Base-by-base conservation (phyloP, 2,888 invertebrate species). In the Bellardia bayeri region DNA sequence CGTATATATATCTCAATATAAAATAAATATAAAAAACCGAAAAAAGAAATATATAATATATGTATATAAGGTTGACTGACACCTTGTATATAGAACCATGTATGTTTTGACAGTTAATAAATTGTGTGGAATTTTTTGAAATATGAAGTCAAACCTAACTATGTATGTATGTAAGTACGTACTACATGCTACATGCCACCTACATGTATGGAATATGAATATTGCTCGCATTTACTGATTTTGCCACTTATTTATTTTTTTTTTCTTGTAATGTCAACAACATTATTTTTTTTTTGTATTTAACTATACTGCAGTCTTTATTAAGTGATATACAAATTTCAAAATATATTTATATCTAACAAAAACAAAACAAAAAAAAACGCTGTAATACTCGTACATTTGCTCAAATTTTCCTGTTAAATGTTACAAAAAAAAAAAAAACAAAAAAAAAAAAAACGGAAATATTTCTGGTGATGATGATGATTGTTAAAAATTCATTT, bases 191-290 rank as follows among this genome's bases (percentile, higher is more conserved):
- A 80, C 51, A 71, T 40, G 49, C 9, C 30, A 74, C 58, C 61
- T 33, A 49, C 72, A 16, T n/a, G 45, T 56, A 58, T 56, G 33
- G 30, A 49, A 74, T 82, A 82, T 75, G 33, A 66, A n/a, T 83
- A 64, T 78, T 71, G 78, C 54, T 78, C 64, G 78, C 23, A 72
- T 63, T 64, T 54, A 74, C 63, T 45, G 45, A 76, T 76, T 56
- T 42, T 76, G 33, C 16, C 61, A 76, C 40, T 82, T 30, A 9
- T 42, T 5, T 63, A 8, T 61, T 45, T 45, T 64, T 33, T 72
- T 61, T 45, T 45, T 64, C 16, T 72, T 81, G 63, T 72, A 4
- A 81, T 81, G 74, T 66, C 56, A 74, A 66, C 45, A 72, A 7
- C 33, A 6, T 6, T 71, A 6, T 42, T 54, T 42, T 66, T 40